These are phyloP conservation scores for Cyphomyrus plagiostoma DNA, from an alignment of 2,113 vertebrate species.

Conservation along the genomic window DNA sequence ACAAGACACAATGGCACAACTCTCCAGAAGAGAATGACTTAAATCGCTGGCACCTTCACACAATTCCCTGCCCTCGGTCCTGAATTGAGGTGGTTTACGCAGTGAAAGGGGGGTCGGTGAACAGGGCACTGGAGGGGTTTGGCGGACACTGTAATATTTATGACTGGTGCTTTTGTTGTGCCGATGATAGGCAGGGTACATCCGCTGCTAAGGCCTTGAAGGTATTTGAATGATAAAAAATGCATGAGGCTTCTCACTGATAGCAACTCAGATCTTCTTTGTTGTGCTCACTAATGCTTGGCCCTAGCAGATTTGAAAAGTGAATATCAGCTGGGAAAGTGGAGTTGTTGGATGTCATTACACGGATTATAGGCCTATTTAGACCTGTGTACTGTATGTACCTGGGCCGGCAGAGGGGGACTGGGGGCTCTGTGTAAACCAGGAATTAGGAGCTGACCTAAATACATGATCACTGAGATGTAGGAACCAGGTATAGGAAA, in stretches of 20 bases:
- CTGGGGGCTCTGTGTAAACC: background rate
- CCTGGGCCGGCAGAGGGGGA: background rate
- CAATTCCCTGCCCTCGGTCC: background rate
- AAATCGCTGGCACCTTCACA: background rate
- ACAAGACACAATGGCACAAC: background rate
- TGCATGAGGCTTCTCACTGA: slow-evolving; percentile 57
- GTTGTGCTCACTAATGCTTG: slow-evolving; percentile 48
- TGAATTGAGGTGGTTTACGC: background rate
- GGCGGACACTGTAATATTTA: slow-evolving; percentile 49
- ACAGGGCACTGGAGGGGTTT: slow-evolving; percentile 30
- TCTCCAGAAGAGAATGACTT: background rate
- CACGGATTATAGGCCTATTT: background rate
- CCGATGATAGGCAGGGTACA: slow-evolving; percentile 43
- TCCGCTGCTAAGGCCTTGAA: slow-evolving; percentile 45
- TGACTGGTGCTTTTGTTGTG: slow-evolving; percentile 59
- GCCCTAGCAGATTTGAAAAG: slow-evolving; percentile 21
- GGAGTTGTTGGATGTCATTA: slow-evolving; percentile 19
- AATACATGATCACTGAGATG: background rate
- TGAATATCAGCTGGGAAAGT: slow-evolving; percentile 32
- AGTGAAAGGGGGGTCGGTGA: slow-evolving; percentile 14
- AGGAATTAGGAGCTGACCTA: background rate
- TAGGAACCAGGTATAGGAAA: background rate
- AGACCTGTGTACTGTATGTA: background rate
- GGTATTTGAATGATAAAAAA: slow-evolving; percentile 64
- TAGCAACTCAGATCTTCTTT: slow-evolving; percentile 47